Evolutionary conservation across 2,888 invertebrate genomes (phyloP).

Genomic region (Hyalella azteca): DNA sequence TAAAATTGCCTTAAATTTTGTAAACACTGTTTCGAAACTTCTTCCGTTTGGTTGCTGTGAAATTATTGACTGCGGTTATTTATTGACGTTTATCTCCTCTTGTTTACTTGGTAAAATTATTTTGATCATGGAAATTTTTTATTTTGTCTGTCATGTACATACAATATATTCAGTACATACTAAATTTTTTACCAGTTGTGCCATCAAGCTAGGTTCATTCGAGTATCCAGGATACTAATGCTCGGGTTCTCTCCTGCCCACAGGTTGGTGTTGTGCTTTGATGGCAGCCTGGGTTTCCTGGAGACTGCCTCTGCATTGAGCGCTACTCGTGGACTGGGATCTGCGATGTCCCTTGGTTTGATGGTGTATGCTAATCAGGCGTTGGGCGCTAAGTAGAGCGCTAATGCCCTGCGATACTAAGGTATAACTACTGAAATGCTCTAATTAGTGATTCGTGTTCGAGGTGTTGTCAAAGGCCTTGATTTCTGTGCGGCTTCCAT

Average conservation of each 20-base stretch:
- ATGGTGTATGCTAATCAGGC: slow-evolving; percentile 18
- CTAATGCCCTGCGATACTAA: background rate
- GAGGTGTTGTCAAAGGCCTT: background rate
- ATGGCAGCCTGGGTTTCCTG: background rate
- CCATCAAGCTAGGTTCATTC: too few relatives aligned
- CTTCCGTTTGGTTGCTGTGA: too few relatives aligned
- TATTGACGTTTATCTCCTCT: too few relatives aligned
- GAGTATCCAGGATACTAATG: background rate
- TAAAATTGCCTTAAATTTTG: too few relatives aligned
- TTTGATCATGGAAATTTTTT: background rate
- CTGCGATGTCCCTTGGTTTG: background rate
- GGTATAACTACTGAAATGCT: background rate
- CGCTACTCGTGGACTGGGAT: background rate
- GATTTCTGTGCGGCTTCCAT: background rate
- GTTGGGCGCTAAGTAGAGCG: background rate
- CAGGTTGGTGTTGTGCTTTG: slow-evolving; percentile 17
- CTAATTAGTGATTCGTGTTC: slow-evolving; percentile 11
- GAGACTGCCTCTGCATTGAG: too few relatives aligned
- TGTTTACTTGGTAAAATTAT: too few relatives aligned
- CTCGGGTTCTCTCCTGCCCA: background rate
- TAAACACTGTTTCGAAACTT: too few relatives aligned
- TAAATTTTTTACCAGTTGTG: too few relatives aligned
- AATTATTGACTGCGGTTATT: too few relatives aligned
- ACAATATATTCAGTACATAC: too few relatives aligned
- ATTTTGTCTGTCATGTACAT: too few relatives aligned